Evolutionary conservation across 2,888 invertebrate genomes (phyloP).

Genomic region (Deroplatys truncata): DNA sequence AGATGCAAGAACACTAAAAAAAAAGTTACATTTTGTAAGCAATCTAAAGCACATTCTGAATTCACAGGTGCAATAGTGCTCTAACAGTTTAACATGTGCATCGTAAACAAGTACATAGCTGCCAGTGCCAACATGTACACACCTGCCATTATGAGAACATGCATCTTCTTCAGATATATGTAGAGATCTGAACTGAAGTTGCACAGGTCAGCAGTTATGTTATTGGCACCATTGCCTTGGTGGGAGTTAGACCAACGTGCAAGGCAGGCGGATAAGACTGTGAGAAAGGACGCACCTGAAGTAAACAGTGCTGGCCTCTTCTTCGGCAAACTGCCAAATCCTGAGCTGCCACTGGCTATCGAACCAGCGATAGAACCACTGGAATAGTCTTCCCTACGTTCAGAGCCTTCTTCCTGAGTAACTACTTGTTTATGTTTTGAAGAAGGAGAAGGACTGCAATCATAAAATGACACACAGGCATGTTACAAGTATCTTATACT

Average conservation of each 20-base stretch:
- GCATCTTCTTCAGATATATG: not conserved
- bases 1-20: too few species aligned
- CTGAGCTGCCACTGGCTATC: conserved; percentile 73
- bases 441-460: conserved; percentile 58
- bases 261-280: not conserved
- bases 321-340: conserved; percentile 82
- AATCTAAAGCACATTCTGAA: too few species aligned
- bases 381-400: conserved; percentile 52
- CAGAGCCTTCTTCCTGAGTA: conserved; percentile 43
- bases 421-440: conserved; percentile 55
- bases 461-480: conserved; percentile 9
- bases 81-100: not conserved
- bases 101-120: not conserved
- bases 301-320: conserved; percentile 59
- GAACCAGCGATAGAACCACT: conserved; percentile 58
- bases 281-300: conserved; percentile 44
- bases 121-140: not conserved
- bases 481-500: too few species aligned
- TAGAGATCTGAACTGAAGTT: not conserved
- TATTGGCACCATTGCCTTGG: not conserved
- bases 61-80: too few species aligned
- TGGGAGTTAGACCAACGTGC: not conserved
- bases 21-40: too few species aligned
- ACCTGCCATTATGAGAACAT: not conserved
- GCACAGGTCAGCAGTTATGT: not conserved